A percentile compares a stretch with the other conserved stretches of the same genome.
Conservation (phyloP, 1,140 invertebrate species). For the Zeugodacus cucurbitae region DNA sequence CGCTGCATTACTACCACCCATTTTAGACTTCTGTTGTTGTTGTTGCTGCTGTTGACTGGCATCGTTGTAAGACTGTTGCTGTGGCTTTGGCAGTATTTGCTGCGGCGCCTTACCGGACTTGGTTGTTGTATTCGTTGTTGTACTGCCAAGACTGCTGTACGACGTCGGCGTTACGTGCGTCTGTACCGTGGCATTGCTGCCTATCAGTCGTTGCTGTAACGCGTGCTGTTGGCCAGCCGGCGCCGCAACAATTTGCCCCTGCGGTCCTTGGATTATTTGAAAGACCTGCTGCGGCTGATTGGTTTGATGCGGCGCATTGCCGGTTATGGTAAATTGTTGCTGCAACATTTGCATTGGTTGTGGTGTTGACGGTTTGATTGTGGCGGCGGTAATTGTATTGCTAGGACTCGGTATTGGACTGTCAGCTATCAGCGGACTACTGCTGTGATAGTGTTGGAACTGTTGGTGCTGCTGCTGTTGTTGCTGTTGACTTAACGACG, state of each 20-base stretch:
- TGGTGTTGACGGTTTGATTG: constrained; percentile 61
- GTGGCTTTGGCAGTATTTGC: constrained; percentile 63
- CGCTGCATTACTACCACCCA: background rate
- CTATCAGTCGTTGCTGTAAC: constrained; percentile 46
- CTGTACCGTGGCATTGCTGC: constrained; percentile 48
- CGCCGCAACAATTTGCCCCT: constrained; percentile 62
- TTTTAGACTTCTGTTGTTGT: constrained; percentile 31
- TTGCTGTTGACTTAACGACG: constrained; percentile 47
- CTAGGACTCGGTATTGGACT: constrained; percentile 62
- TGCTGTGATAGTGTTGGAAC: constrained; percentile 62
- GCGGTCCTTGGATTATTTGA: constrained; percentile 63
- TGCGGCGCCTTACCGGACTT: constrained; percentile 60
- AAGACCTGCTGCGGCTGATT: constrained; percentile 59
- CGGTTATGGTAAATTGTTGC: constrained; percentile 59
- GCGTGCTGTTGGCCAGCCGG: constrained; percentile 47
- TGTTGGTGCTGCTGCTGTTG: constrained; percentile 53
- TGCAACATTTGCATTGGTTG: constrained; percentile 59
- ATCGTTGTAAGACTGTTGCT: constrained; percentile 49
- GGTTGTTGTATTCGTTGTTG: constrained; percentile 50
- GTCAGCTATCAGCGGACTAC: constrained; percentile 64
- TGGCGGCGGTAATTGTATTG: constrained; percentile 56
- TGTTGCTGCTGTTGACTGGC: constrained; percentile 49
- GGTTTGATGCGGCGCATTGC: constrained; percentile 46
- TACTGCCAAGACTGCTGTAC: constrained; percentile 49
- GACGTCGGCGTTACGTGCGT: constrained; percentile 52